These are phyloP conservation scores for Siniperca obscura DNA, from an alignment of 2,797 vertebrate species.

Conservation along the genomic window DNA sequence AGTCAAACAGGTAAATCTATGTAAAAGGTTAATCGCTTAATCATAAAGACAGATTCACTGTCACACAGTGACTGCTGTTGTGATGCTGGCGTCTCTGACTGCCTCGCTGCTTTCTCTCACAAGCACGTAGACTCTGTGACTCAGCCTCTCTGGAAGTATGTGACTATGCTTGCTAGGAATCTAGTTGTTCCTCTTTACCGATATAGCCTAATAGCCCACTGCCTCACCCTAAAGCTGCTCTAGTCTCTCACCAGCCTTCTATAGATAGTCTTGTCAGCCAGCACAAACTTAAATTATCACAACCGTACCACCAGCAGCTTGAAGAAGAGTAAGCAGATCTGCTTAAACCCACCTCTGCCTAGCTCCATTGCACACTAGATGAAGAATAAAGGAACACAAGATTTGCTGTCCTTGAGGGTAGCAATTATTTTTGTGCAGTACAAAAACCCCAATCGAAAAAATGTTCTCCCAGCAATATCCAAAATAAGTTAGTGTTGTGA, in stretches of 20 bases:
- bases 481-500: conserved; percentile 20
- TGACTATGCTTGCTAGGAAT: conserved; percentile 48
- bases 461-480: conserved; percentile 39
- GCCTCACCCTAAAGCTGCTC: conserved; percentile 60
- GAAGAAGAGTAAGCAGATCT: conserved; percentile 45
- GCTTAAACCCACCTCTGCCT: conserved; percentile 50
- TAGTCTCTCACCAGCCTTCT: conserved; percentile 50
- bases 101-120: conserved; percentile 22
- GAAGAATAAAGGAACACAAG: conserved; percentile 47
- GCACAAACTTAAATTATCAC: conserved; percentile 59
- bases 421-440: conserved; percentile 51
- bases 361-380: conserved; percentile 41
- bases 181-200: conserved; percentile 49
- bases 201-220: conserved; percentile 50
- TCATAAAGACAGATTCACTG: conserved; percentile 26
- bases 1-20: conserved; percentile 19
- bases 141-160: conserved; percentile 56
- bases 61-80: conserved; percentile 46
- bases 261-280: conserved; percentile 63
- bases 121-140: conserved; percentile 49
- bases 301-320: conserved; percentile 45
- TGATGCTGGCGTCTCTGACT: conserved; percentile 18
- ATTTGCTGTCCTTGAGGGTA: conserved; percentile 49
- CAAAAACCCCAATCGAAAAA: conserved; percentile 42
- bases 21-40: conserved; percentile 10